Evolutionary conservation across 2,888 invertebrate genomes (phyloP).

Genomic region (Harpagoxenus sublaevis): DNA sequence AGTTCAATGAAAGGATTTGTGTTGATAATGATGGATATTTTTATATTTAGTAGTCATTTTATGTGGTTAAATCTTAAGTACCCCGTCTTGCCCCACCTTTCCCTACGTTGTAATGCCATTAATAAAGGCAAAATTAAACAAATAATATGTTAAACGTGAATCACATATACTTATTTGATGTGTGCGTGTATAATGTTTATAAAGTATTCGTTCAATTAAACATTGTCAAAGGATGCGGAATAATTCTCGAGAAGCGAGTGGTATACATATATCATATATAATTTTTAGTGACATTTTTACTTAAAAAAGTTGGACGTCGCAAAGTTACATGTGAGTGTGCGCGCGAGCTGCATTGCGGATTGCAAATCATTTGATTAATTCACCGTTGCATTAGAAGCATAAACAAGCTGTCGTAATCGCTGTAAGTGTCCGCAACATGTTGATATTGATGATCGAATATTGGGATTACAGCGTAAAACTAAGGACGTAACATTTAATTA

Average conservation of each 20-base stretch:
- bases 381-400: not conserved
- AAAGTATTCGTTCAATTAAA: not conserved
- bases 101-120: not conserved
- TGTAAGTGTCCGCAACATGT: constrained; percentile 25
- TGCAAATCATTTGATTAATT: constrained; percentile 15
- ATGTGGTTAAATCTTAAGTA: no score
- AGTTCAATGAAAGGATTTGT: no score
- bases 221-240: not conserved
- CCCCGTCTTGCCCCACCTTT: no score
- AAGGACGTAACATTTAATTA: constrained; percentile 36
- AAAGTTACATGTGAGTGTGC: not conserved
- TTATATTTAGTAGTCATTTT: no score
- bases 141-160: no score
- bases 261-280: not conserved
- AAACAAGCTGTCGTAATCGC: constrained; percentile 25
- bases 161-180: no score
- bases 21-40: no score
- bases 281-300: not conserved
- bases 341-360: not conserved
- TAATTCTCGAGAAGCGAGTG: not conserved
- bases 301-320: not conserved
- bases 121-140: not conserved
- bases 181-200: no score
- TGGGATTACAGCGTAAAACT: constrained; percentile 33
- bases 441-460: constrained; percentile 33